Percentiles rank a stretch among this genome's conserved stretches.
These are phyloP conservation scores for Hydra vulgaris DNA, from an alignment of 30 jellyfish, hydroid and myxozoan species.

Conservation along the genomic window DNA sequence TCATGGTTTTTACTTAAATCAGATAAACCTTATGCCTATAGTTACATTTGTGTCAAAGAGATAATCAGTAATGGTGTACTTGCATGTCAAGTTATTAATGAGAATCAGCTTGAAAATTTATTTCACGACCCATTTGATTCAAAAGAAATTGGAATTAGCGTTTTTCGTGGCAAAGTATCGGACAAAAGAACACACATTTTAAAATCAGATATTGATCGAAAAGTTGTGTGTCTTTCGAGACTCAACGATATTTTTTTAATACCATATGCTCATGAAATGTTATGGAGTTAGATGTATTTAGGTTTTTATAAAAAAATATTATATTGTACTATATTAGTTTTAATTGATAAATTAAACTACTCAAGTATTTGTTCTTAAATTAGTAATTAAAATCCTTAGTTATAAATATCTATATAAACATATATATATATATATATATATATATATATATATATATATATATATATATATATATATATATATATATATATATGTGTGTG, in stretches of 20 bases:
- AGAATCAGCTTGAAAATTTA: background rate
- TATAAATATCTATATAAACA: no score
- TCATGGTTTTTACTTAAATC: background rate
- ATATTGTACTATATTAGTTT: background rate
- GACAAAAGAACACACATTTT: background rate
- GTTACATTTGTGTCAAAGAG: no score
- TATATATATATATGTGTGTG: no score
- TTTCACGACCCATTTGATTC: background rate
- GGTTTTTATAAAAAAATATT: no score
- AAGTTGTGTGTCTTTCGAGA: background rate
- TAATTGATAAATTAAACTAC: background rate
- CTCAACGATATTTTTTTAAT: background rate
- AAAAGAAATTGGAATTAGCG: background rate
- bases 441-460: no score
- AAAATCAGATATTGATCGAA: background rate
- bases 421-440: no score
- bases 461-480: no score
- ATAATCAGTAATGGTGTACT: no score
- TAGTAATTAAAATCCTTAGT: no score
- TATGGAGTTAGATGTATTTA: background rate
- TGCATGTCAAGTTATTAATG: background rate
- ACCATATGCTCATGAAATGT: background rate
- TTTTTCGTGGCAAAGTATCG: background rate
- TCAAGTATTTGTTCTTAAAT: background rate
- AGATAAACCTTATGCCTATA: background rate